Conservation (phyloP, 1,140 invertebrate genomes). For the Hylaeus volcanicus region DNA sequence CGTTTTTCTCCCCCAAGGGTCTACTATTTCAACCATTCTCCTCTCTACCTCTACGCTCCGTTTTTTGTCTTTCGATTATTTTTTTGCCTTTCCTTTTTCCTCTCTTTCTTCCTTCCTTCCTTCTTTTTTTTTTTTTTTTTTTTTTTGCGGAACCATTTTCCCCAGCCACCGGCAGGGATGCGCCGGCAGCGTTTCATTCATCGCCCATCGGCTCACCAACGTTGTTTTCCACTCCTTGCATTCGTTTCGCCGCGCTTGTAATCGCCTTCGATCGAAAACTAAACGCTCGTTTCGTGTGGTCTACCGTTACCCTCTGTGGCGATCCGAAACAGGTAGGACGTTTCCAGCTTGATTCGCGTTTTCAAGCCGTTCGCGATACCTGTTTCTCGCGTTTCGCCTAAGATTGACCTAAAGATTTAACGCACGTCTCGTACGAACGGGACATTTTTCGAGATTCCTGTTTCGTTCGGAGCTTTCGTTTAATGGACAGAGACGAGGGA, state of each 20-base stretch:
- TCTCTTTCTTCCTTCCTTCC: too few relatives aligned
- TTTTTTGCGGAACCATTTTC: background rate
- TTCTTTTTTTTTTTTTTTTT: background rate
- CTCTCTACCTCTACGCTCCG: background rate
- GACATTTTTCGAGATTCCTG: too few relatives aligned
- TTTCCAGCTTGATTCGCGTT: too few relatives aligned
- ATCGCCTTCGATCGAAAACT: conserved; percentile 4
- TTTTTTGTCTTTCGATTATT: conserved; percentile 2
- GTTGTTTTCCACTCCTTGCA: background rate
- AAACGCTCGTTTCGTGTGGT: background rate
- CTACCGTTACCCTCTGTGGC: background rate
- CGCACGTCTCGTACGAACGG: too few relatives aligned
- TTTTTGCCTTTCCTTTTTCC: background rate
- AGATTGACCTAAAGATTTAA: too few relatives aligned
- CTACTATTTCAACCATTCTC: conserved; percentile 9
- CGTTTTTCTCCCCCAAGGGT: background rate
- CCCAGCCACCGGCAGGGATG: background rate
- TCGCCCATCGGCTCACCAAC: background rate
- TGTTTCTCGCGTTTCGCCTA: too few relatives aligned
- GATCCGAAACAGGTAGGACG: background rate
- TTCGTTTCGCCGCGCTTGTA: background rate
- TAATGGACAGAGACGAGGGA: too few relatives aligned
- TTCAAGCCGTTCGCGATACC: too few relatives aligned
- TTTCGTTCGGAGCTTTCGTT: too few relatives aligned
- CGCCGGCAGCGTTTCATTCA: background rate